A percentile compares a stretch with the other conserved stretches of the same genome.
Evolutionary conservation across 1,140 invertebrate species (phyloP).

Genomic region (Aphelenchoides besseyi): DNA sequence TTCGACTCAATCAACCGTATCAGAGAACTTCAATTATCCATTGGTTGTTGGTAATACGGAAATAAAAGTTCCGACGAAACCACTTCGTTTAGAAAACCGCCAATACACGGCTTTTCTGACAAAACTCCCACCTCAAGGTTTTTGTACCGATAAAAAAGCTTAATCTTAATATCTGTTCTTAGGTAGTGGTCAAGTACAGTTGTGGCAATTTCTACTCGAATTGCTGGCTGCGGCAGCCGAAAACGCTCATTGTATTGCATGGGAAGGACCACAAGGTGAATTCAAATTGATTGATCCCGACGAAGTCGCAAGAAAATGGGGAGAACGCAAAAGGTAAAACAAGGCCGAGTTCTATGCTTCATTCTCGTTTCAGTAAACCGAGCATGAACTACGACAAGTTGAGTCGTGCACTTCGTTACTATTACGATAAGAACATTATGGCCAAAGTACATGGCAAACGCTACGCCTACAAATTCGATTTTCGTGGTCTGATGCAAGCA

Average conservation of each 20-base stretch:
- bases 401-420: constrained; percentile 90
- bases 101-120: constrained; percentile 22
- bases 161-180: constrained; percentile 10
- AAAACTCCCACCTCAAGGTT: constrained; percentile 25
- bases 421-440: constrained; percentile 97
- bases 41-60: not conserved
- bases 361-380: constrained; percentile 72
- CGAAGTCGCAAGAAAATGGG: constrained; percentile 93
- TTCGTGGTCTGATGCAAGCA: constrained; percentile 63
- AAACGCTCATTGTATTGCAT: constrained; percentile 84
- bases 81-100: constrained; percentile 9
- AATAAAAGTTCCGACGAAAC: too few species aligned
- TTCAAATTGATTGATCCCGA: constrained; percentile 84
- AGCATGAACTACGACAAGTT: constrained; percentile 99
- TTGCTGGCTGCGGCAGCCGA: constrained; percentile 78
- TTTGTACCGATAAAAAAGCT: not conserved
- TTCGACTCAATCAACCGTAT: not conserved
- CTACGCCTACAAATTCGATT: constrained; percentile 66
- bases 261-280: constrained; percentile 74
- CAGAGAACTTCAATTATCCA: not conserved
- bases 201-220: constrained; percentile 97
- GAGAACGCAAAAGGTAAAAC: constrained; percentile 77
- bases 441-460: constrained; percentile 90
- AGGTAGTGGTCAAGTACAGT: constrained; percentile 81
- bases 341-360: not conserved